These are phyloP conservation scores for Zootermopsis nevadensis DNA, from an alignment of 2,888 invertebrate species.

Conservation along the genomic window DNA sequence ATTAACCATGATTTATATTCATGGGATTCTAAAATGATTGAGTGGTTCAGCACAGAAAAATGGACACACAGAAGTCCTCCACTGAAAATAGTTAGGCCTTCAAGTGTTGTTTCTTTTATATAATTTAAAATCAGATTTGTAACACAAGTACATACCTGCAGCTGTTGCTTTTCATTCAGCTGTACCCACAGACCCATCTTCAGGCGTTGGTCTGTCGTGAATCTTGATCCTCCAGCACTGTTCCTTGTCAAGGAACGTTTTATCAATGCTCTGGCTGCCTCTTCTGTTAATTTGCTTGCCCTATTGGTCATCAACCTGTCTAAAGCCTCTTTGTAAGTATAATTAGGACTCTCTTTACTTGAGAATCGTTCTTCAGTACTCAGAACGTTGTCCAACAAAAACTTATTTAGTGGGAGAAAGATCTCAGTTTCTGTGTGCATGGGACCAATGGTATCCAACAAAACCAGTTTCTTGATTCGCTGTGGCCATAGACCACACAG, in stretches of 20 bases:
- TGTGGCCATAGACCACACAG: conserved; percentile 63
- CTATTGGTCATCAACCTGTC: conserved; percentile 64
- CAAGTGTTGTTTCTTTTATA: too few relatives aligned
- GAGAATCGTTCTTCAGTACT: conserved; percentile 57
- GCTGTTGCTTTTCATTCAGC: conserved; percentile 59
- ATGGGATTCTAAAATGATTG: too few relatives aligned
- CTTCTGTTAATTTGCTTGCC: conserved; percentile 59
- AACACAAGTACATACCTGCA: conserved; percentile 56
- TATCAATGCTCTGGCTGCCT: conserved; percentile 66
- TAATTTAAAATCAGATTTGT: neutral
- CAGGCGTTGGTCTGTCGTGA: conserved; percentile 69
- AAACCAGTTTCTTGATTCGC: conserved; percentile 62
- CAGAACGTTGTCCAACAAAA: conserved; percentile 61
- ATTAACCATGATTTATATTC: too few relatives aligned
- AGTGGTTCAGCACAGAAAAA: too few relatives aligned
- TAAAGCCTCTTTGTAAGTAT: conserved; percentile 55
- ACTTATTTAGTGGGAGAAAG: conserved; percentile 58
- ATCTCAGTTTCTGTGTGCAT: conserved; percentile 55
- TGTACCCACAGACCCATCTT: conserved; percentile 62
- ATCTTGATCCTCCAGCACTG: conserved; percentile 66
- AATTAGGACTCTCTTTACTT: conserved; percentile 54
- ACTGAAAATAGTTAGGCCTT: neutral
- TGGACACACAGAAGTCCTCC: neutral
- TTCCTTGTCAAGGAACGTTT: conserved; percentile 64
- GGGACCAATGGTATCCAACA: conserved; percentile 62